A percentile compares a stretch with the other conserved stretches of the same genome.
These are phyloP conservation scores for Caenorhabditis virilis DNA, from an alignment of 2,888 invertebrate genomes.

Conservation along the genomic window DNA sequence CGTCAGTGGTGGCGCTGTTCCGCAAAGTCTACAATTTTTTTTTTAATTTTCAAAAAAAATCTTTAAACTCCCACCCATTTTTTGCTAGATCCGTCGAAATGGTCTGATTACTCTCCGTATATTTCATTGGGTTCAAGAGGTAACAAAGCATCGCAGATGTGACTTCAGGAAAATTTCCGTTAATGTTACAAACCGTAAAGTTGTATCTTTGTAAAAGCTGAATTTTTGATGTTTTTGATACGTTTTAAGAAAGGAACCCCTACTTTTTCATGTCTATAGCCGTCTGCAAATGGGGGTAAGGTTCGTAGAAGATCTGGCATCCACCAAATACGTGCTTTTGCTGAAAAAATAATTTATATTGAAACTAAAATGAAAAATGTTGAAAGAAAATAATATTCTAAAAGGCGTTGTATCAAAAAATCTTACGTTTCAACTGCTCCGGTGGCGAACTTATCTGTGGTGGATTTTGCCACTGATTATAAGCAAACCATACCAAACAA, in stretches of 20 bases:
- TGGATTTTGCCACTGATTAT: conserved; percentile 24
- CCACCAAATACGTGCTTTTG: conserved; percentile 24
- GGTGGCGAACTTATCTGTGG: conserved; percentile 4
- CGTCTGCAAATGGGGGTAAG: conserved; percentile 32
- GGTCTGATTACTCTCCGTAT: conserved; percentile 7
- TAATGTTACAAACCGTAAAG: conserved; percentile 15
- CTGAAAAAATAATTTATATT: conserved; percentile 11
- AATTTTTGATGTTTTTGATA: not conserved
- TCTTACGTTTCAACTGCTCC: not conserved
- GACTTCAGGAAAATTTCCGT: conserved; percentile 27
- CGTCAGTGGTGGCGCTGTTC: conserved; percentile 5
- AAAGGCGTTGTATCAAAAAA: not conserved
- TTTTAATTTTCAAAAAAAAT: not conserved
- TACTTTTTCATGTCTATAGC: conserved; percentile 22
- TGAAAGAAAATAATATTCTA: not conserved
- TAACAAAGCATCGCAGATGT: conserved; percentile 21
- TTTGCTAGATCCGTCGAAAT: conserved; percentile 18
- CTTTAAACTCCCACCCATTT: conserved; percentile 5
- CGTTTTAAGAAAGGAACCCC: not conserved
- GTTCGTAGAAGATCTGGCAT: conserved; percentile 28
- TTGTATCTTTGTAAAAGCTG: conserved; percentile 6
- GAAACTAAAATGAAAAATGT: not conserved
- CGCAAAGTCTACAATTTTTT: conserved; percentile 15
- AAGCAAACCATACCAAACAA: conserved; percentile 24
- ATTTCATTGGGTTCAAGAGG: conserved; percentile 8